A percentile compares a stretch with the other conserved stretches of the same genome.
phyloP scores from a whole-genome alignment of 1,140 invertebrate genomes.

The Philotrypesis tridentata region DNA sequence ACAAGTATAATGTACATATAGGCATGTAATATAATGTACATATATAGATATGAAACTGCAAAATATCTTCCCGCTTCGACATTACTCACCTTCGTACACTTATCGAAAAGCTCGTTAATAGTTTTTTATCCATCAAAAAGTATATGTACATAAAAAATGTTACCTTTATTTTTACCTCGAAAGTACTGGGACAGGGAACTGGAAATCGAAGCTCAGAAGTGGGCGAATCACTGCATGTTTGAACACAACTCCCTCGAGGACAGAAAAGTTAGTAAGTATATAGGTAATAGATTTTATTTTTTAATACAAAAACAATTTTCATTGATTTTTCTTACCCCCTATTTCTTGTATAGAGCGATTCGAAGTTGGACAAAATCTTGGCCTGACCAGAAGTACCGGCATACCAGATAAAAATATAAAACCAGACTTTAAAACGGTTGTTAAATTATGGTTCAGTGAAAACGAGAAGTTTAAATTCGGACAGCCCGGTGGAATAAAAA shows the following conservation, averaged over 20 bases:
- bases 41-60: too few relatives aligned
- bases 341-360: constrained; percentile 73
- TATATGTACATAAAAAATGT: too few relatives aligned
- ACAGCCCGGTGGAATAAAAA: too few relatives aligned
- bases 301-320: constrained; percentile 67
- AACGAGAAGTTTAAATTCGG: not conserved
- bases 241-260: constrained; percentile 57
- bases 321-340: not conserved
- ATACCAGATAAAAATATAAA: too few relatives aligned
- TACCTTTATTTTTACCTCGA: not conserved
- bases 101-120: too few relatives aligned
- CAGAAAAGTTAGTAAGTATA: constrained; percentile 46
- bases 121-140: too few relatives aligned
- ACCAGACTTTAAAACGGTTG: too few relatives aligned
- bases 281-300: too few relatives aligned
- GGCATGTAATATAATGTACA: too few relatives aligned
- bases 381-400: constrained; percentile 69
- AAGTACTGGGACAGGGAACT: constrained; percentile 68
- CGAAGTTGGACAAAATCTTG: constrained; percentile 85
- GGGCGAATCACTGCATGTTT: constrained; percentile 69
- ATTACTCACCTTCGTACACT: too few relatives aligned
- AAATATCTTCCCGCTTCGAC: too few relatives aligned
- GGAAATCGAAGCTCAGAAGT: constrained; percentile 66
- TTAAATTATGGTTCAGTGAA: not conserved
- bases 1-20: too few relatives aligned